A percentile compares a stretch with the other conserved stretches of the same genome.
phyloP scores from a whole-genome alignment of 1,140 invertebrate species.

The Brachionus koreanus region DNA sequence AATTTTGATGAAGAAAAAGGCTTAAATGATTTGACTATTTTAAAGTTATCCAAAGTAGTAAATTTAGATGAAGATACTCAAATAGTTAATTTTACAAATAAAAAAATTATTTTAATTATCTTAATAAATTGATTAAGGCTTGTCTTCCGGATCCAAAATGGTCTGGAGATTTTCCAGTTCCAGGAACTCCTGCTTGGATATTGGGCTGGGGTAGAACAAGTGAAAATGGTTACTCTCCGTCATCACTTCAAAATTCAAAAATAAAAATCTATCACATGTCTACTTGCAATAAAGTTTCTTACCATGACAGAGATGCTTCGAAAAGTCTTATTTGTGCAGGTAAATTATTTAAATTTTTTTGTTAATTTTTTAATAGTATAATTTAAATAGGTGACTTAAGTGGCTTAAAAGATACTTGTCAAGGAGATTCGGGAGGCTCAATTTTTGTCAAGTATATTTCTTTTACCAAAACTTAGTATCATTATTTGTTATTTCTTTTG shows the following conservation, averaged over 20 bases:
- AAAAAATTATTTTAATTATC: not conserved
- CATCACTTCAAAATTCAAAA: not conserved
- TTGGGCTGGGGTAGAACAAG: constrained; percentile 1
- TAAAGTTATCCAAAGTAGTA: constrained; percentile 4
- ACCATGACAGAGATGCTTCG: not conserved
- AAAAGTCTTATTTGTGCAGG: constrained; percentile 29
- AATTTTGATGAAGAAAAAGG: not conserved
- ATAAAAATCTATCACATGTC: not conserved
- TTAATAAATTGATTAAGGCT: not conserved
- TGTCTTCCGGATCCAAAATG: constrained; percentile 5
- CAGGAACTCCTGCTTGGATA: not conserved
- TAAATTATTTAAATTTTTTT: not conserved
- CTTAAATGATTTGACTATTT: constrained; percentile 33
- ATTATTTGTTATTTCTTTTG: no score
- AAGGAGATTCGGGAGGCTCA: constrained; percentile 35
- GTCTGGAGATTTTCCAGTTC: not conserved
- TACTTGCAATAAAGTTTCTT: not conserved
- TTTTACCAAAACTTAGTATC: no score
- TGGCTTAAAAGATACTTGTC: constrained; percentile 6
- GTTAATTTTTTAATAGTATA: not conserved
- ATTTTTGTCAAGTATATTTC: constrained; percentile 1
- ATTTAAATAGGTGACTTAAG: not conserved
- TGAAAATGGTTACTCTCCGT: not conserved
- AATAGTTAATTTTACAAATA: not conserved
- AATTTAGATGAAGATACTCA: constrained; percentile 10